Conservation (phyloP, 1,140 invertebrate species). For the Neoseiulus cucumeris region DNA sequence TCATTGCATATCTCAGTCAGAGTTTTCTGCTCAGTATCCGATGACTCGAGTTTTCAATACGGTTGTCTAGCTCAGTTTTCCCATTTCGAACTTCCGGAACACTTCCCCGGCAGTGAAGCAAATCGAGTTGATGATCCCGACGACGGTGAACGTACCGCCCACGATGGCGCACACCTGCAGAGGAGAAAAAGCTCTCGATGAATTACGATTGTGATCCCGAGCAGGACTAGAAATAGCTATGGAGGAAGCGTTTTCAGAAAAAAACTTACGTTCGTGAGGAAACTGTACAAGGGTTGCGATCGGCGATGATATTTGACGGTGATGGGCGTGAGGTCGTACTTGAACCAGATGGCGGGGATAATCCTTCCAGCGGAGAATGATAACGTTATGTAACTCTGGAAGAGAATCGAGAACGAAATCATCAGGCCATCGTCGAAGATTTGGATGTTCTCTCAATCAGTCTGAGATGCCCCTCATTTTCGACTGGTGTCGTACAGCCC, state of each 20-base stretch:
- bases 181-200: too few species aligned
- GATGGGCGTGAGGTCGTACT: slow-evolving; percentile 39
- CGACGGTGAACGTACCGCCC: slow-evolving; percentile 45
- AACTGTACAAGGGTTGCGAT: slow-evolving; percentile 37
- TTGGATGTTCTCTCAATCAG: too few species aligned
- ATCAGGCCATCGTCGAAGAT: too few species aligned
- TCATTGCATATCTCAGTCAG: neutral
- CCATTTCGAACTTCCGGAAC: slow-evolving; percentile 35
- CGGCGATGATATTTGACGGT: slow-evolving; percentile 39
- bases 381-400: slow-evolving; percentile 29
- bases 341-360: slow-evolving; percentile 41
- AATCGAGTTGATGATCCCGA: slow-evolving; percentile 40
- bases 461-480: too few species aligned
- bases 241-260: too few species aligned
- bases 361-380: slow-evolving; percentile 25
- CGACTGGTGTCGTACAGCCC: too few species aligned
- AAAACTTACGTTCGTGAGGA: slow-evolving; percentile 37
- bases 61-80: slow-evolving; percentile 28
- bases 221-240: too few species aligned
- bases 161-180: slow-evolving; percentile 42
- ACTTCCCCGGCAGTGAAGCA: slow-evolving; percentile 39
- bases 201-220: too few species aligned
- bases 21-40: neutral
- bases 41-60: neutral
- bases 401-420: neutral